Base-by-base conservation (phyloP, 2,113 vertebrate genomes). In the Thalassoma bifasciatum region DNA sequence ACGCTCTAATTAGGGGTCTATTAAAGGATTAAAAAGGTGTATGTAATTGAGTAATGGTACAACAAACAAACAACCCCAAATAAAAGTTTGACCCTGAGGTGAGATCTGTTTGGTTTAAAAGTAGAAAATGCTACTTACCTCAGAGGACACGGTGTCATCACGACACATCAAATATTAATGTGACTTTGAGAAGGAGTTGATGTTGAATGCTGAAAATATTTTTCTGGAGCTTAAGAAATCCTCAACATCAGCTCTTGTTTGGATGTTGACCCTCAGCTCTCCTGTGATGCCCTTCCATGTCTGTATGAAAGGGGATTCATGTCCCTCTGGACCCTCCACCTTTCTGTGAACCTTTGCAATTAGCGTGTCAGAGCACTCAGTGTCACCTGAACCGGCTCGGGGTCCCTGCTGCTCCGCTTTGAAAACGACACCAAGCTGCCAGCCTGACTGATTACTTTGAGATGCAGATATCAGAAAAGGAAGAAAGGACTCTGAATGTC, bases 151-250 rank as follows among this genome's bases (percentile, higher is more conserved):
- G 21, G 23, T 21, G 10, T 72, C 67, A 86, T 77, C 76, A 51
- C 34, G 50, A 54, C 57, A 36, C 40, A 82, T 88, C 42, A 86
- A 87, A 87, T 86, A 79, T 85, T 75, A 67, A 88, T 75, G 69
- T 67, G 78, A 76, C 86, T 85, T 84, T 87, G 64, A 85, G 79
- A 30, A 61, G 23, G 36, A 23, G 59, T 53, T 42, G 47, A 65
- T 65, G 69, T 77, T 49, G 10, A 66, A 60, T 70, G 24, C 74
- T 82, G 36, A 70, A 86, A 49, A 75, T 66, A 30, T 60, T 81
- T 84, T 46, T 30, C 47, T 8, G 5, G 50, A 30, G 23, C 60
- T 74, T 24, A 26, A 72, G 57, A 82, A 82, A 83, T 81, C 81
- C 66, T 65, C 21, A 42, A 53, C 59, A 74, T 75, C 1, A 8